Base-by-base conservation (phyloP, 2,113 vertebrate species). In the Ictidomys tridecemlineatus region DNA sequence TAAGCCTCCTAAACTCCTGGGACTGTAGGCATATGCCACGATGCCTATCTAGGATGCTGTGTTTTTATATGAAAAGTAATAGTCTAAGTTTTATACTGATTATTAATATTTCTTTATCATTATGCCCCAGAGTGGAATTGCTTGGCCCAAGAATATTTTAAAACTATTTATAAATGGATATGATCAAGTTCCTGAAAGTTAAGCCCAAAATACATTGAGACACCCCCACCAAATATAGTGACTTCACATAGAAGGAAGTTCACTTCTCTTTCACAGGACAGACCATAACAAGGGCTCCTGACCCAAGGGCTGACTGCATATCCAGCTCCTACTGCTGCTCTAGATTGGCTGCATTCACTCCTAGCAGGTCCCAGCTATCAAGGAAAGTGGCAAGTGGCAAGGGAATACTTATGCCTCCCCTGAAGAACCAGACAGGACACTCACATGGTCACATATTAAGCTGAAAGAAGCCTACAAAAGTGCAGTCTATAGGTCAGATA, bases 101-200 rank as follows among this genome's bases (percentile, higher is more conserved):
- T 90, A 34, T 79, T 73, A 42, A 42, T 42, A 67, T 76, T 76
- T 90, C 30, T 28, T 82, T 9, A 96, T 34, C 20, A 72, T 4
- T 85, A 30, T 63, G 37, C 34, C n/a, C 61, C 12, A 5, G 88
- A 93, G 45, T 89, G 14, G 20, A 90, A 79, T 94, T 83, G 63
- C 20, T 67, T 92, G 42, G 37, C 32, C 69, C 76, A 90, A 69
- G 26, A 94, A 92, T 84, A 37, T 83, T 94, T 97, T 67, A 92
- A 85, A 77, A 94, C 42, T 87, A 90, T 5, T 69, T 87, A 90
- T 5, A 63, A 69, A 84, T 78, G 42, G 48, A 22, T 12, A 65
- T 76, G n/a, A 26, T 76, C 87, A 92, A 69, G 9, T 79, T 94
- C 72, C 61, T 94, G 6, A 45, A 70, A 89, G 9, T 76, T 69